Base-by-base conservation (phyloP, 2,888 invertebrate genomes). In the Tinea semifulvella region DNA sequence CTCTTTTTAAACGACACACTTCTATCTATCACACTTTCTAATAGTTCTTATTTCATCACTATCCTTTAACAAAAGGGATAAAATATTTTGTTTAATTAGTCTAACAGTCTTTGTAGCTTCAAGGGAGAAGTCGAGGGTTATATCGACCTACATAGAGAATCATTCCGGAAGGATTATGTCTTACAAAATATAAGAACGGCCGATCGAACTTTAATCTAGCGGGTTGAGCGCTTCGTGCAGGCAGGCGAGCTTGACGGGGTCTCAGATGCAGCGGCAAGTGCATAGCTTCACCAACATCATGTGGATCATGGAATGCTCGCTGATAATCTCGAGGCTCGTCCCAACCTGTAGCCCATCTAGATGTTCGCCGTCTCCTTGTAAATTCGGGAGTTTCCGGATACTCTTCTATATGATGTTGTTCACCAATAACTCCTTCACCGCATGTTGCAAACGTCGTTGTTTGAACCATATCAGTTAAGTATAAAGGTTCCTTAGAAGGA, bases 111-210 rank as follows among this genome's bases (percentile, higher is more conserved):
- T 72, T 65, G 52, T 52, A 54, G 10, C 19, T 11, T 79, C 70
- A 91, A 66, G 91, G 91, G 68, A 91, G 73, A 61, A 92, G 84
- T 71, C 90, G 86, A 31, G 92, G 94, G 70, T 92, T 94, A 75
- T 92, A 94, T 62, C 94, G 84, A 31, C 94, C 94, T 82, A 93
- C 91, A 64, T 92, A 92, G 43, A 95, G 76, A 57, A 95, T 91
- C 79, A 94, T 86, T 48, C 94, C 94, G n/a, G 94, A 90, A 1
- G 94, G 94, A 68, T 94, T 94, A 68, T 95, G 94, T 60, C 94
- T 84, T 10, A 94, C 91, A 55, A 93, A 90, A 68, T 91, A 95
- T 18, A 95, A 79, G 83, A 95, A 95, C 0, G 94, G 94, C 60
- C 93, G 84, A 57, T 95, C 94, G 62, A 93, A 90, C 56, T 91